These are phyloP conservation scores for Diglossa cyanea DNA, from an alignment of 2,797 vertebrate genomes.

Conservation along the genomic window DNA sequence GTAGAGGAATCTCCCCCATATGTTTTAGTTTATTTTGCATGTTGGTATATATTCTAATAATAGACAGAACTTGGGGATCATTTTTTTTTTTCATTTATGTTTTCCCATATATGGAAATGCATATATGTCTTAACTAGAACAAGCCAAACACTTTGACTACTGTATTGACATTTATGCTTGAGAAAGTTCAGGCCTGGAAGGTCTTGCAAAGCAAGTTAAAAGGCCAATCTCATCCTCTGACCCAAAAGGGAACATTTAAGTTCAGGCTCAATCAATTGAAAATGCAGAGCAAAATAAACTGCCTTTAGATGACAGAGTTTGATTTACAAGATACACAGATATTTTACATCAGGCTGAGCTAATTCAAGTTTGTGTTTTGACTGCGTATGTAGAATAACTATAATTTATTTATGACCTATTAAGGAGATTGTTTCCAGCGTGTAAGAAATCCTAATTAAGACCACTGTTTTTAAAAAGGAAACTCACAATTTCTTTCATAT, in stretches of 20 bases:
- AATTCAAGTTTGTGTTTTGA: slow-evolving; percentile 31
- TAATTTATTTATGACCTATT: slow-evolving; percentile 27
- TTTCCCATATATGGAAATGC: not conserved
- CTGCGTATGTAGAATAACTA: not conserved
- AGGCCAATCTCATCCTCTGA: slow-evolving; percentile 58
- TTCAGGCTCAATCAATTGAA: slow-evolving; percentile 62
- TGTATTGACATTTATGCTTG: slow-evolving; percentile 70
- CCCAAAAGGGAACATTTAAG: slow-evolving; percentile 57
- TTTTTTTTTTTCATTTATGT: slow-evolving; percentile 17
- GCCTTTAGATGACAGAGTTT: slow-evolving; percentile 28
- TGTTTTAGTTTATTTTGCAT: not conserved
- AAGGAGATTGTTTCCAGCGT: not conserved
- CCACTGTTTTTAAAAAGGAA: slow-evolving; percentile 16
- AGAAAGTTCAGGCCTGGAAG: slow-evolving; percentile 67
- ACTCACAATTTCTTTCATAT: not conserved
- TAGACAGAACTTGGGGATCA: not conserved
- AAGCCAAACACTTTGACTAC: slow-evolving; percentile 31
- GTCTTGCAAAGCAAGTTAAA: slow-evolving; percentile 51
- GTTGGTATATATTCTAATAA: not conserved
- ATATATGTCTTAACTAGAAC: not conserved
- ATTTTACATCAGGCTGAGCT: slow-evolving; percentile 2
- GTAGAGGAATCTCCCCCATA: not conserved
- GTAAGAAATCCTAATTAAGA: slow-evolving; percentile 26
- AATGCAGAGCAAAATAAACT: slow-evolving; percentile 13
- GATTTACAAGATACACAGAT: not conserved